Conservation (phyloP, 2,113 vertebrate genomes). For the Helogale parvula region DNA sequence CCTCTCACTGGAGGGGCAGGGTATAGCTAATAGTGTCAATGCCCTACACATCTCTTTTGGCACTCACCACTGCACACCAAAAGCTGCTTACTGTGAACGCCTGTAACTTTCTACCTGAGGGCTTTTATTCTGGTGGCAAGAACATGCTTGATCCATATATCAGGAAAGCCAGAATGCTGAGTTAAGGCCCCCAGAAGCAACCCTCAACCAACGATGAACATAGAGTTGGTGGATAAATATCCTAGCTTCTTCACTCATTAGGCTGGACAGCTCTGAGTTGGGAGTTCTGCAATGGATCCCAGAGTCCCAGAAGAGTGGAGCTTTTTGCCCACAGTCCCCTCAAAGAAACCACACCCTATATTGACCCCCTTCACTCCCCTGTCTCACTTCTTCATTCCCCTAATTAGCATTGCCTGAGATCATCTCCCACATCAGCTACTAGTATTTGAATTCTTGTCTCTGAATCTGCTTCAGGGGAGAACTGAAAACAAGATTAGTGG, state of each 20-base stretch:
- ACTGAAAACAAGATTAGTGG: constrained; percentile 34
- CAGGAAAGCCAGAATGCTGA: not conserved
- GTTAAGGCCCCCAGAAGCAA: not conserved
- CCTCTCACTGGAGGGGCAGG: not conserved
- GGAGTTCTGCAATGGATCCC: not conserved
- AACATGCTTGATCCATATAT: not conserved
- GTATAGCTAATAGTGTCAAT: not conserved
- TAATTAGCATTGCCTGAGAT: not conserved
- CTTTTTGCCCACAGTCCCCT: not conserved
- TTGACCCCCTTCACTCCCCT: not conserved
- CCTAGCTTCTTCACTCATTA: not conserved
- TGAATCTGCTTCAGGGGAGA: constrained; percentile 9
- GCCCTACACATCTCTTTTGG: not conserved
- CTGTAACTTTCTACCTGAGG: not conserved
- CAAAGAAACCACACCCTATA: not conserved
- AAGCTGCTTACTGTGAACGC: not conserved
- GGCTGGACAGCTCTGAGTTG: not conserved
- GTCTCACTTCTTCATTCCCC: not conserved
- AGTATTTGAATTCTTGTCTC: not conserved
- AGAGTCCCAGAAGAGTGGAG: not conserved
- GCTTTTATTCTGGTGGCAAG: not conserved
- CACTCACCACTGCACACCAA: not conserved
- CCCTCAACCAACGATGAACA: not conserved
- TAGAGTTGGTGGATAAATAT: not conserved
- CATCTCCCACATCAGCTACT: not conserved